phyloP scores from a whole-genome alignment of 2,113 vertebrate genomes.

The Gymnorhina tibicen region DNA sequence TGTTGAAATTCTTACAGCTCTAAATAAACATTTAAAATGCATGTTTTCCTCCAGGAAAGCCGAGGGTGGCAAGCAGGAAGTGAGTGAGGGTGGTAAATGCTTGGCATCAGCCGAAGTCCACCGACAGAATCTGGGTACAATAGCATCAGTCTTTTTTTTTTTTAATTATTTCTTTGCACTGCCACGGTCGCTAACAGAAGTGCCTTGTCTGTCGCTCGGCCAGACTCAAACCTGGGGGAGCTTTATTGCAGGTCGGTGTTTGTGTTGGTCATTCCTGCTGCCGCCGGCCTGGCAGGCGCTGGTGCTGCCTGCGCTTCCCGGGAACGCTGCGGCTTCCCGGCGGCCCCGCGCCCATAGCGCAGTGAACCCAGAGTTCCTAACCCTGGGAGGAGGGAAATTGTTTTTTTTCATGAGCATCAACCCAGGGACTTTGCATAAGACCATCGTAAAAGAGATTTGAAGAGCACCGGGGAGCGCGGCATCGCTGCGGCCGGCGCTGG shows the following conservation, averaged over 20 bases:
- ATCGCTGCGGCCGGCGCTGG: accelerated
- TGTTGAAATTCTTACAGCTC: conserved; percentile 44
- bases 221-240: background rate
- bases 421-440: background rate
- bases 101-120: background rate
- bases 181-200: background rate
- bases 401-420: background rate
- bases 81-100: conserved; percentile 44
- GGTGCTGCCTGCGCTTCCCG: background rate
- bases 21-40: conserved; percentile 67
- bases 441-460: accelerated
- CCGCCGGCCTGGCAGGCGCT: background rate
- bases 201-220: background rate
- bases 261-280: background rate
- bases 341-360: accelerated
- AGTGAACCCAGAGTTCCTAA: background rate
- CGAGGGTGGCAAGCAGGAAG: conserved; percentile 30
- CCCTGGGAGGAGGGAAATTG: background rate
- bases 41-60: conserved; percentile 38
- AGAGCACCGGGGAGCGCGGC: accelerated
- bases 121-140: background rate
- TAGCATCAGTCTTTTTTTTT: background rate
- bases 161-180: background rate
- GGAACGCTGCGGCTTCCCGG: background rate
- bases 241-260: background rate